Evolutionary conservation across 2,113 vertebrate species (phyloP).

Genomic region (Cnemophilus loriae): DNA sequence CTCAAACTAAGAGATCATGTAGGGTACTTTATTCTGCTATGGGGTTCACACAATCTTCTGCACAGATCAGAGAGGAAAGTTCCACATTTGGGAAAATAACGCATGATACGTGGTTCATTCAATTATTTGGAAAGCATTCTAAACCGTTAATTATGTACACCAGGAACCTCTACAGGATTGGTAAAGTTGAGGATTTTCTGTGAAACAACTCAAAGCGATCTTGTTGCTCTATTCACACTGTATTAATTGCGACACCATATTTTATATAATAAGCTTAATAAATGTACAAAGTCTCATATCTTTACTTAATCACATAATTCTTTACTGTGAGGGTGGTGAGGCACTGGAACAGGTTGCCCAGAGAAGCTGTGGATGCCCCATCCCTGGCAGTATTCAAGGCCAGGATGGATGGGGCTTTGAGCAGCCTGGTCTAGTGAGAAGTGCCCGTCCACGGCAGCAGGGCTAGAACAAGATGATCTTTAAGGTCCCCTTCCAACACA

Average conservation of each 20-base stretch:
- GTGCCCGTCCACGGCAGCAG: fast-evolving
- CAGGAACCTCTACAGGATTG: not conserved
- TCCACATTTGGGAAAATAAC: not conserved
- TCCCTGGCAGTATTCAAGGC: not conserved
- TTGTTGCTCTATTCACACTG: not conserved
- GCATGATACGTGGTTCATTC: not conserved
- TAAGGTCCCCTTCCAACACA: not conserved
- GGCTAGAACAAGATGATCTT: not conserved
- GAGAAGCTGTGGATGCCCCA: not conserved
- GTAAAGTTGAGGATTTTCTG: not conserved
- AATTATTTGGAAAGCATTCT: not conserved
- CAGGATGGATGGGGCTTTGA: not conserved
- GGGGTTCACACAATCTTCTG: not conserved
- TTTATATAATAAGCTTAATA: not conserved
- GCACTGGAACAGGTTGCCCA: not conserved
- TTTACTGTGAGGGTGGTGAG: not conserved
- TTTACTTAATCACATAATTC: not conserved
- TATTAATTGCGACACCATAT: not conserved
- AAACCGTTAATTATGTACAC: not conserved
- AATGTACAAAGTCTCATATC: not conserved
- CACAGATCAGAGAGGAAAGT: not conserved
- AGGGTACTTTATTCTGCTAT: not conserved
- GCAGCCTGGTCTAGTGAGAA: not conserved
- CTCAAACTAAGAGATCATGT: not conserved
- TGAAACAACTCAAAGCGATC: not conserved